phyloP scores from a whole-genome alignment of 2,797 vertebrate species.

The Sebastolobus alascanus region DNA sequence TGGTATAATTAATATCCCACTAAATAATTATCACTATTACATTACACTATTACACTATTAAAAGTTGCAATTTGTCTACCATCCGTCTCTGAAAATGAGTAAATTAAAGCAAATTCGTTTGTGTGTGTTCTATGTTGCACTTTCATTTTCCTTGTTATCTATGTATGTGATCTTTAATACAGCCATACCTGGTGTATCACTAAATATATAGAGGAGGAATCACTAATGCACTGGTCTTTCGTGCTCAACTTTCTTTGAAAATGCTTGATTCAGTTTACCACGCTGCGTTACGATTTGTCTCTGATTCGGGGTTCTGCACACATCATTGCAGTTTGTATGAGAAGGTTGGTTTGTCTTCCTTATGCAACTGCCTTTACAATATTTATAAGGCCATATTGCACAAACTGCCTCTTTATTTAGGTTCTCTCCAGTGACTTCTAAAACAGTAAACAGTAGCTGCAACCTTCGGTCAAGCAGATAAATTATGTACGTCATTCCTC shows the following conservation, averaged over 20 bases:
- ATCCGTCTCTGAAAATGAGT: neutral
- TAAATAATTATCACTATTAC: neutral
- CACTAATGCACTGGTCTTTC: neutral
- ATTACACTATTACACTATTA: neutral
- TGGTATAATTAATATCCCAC: neutral
- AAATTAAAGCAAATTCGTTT: neutral
- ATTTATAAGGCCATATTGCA: neutral
- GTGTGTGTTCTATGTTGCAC: neutral
- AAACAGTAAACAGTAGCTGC: neutral
- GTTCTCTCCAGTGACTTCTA: neutral
- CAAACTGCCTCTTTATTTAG: neutral
- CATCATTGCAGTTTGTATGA: too few relatives aligned
- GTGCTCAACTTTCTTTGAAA: neutral
- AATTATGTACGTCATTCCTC: neutral
- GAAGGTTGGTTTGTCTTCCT: too few relatives aligned
- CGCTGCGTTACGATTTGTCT: neutral
- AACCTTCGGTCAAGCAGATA: neutral
- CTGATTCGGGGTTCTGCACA: neutral
- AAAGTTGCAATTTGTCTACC: neutral
- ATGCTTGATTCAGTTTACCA: neutral
- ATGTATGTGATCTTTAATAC: neutral
- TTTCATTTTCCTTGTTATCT: neutral
- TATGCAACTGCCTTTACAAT: neutral
- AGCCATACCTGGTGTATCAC: neutral
- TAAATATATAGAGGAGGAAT: constrained; percentile 5